These are phyloP conservation scores for Hemicrepidius hirtus DNA, from an alignment of 2,888 invertebrate species.

Conservation along the genomic window DNA sequence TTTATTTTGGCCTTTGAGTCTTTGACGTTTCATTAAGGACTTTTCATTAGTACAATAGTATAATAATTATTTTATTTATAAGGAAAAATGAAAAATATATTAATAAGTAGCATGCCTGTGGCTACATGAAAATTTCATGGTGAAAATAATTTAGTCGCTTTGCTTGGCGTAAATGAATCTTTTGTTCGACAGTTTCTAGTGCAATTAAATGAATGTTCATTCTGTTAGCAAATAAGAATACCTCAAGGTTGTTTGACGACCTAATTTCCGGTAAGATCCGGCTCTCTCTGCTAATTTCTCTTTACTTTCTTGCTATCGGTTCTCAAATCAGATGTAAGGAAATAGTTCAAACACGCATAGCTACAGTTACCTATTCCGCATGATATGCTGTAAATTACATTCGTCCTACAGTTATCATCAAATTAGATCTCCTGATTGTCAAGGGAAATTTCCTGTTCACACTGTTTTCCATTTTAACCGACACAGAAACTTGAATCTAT, in stretches of 20 bases:
- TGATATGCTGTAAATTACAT: background rate
- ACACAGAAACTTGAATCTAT: no score
- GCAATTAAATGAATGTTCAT: background rate
- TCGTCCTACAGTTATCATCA: background rate
- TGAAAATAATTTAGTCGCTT: no score
- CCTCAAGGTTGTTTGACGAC: constrained; percentile 11
- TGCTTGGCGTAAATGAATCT: no score
- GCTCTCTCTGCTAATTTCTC: constrained; percentile 34
- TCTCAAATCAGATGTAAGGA: constrained; percentile 13
- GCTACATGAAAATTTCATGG: no score
- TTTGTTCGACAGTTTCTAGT: no score
- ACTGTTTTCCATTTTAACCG: no score
- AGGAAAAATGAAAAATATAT: no score
- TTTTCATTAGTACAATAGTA: no score
- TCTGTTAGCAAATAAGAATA: constrained; percentile 12
- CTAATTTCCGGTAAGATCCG: constrained; percentile 19
- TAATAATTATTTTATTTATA: no score
- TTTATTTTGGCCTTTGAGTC: no score
- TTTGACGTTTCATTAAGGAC: no score
- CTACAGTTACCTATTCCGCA: background rate
- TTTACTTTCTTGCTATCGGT: constrained; percentile 25
- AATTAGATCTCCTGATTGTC: background rate
- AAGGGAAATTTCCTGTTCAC: background rate
- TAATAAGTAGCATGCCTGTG: no score
- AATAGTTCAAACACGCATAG: background rate